Evolutionary conservation across 2,797 vertebrate genomes (phyloP).

Genomic region (Capromys pilorides): DNA sequence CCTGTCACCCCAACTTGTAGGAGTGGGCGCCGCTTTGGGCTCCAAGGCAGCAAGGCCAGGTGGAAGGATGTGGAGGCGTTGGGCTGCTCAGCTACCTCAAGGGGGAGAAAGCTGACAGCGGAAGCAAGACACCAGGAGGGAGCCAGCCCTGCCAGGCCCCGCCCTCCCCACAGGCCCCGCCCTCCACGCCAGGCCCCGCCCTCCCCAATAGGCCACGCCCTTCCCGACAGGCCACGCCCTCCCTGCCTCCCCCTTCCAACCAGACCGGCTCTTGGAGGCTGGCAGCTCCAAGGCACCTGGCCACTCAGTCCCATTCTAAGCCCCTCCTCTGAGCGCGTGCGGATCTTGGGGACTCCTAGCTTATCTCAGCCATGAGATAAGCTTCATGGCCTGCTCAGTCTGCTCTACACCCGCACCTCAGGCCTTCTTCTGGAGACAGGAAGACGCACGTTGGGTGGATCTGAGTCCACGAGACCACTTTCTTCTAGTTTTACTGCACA

Average conservation of each 20-base stretch:
- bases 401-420: rapidly evolving
- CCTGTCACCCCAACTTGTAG: not conserved
- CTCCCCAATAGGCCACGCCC: too few species aligned
- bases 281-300: not conserved
- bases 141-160: not conserved
- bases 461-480: not conserved
- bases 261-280: not conserved
- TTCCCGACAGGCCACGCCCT: not conserved
- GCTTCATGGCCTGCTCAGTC: not conserved
- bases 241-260: not conserved
- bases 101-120: not conserved
- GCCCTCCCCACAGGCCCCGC: too few species aligned
- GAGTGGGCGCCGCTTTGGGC: not conserved
- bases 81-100: not conserved
- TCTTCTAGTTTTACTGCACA: not conserved
- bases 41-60: not conserved
- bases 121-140: not conserved
- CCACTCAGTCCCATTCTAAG: not conserved
- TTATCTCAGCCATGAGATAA: too few species aligned
- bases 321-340: not conserved
- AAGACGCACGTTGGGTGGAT: not conserved
- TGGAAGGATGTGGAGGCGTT: not conserved
- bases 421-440: not conserved
- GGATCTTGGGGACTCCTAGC: not conserved
- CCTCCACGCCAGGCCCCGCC: not conserved